Evolutionary conservation across 2,113 vertebrate genomes (phyloP).

Genomic region (Rhombomys opimus): DNA sequence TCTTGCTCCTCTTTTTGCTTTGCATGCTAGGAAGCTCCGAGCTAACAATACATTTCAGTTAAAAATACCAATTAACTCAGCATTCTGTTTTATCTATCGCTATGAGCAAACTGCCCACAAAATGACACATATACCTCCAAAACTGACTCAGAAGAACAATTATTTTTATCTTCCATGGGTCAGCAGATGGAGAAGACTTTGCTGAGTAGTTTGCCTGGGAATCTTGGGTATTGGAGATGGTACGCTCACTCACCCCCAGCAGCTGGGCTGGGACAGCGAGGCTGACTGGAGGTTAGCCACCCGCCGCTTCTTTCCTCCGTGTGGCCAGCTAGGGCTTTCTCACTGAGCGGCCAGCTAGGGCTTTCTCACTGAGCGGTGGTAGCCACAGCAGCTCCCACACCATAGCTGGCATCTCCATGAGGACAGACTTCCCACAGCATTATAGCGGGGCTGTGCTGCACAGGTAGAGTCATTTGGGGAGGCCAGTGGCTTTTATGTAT

Average conservation of each 20-base stretch:
- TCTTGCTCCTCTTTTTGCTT: conserved; percentile 28
- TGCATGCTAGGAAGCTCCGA: conserved; percentile 61
- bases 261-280: no score
- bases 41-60: background rate
- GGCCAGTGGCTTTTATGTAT: background rate
- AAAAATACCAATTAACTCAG: background rate
- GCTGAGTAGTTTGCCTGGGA: background rate
- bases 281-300: background rate
- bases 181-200: background rate
- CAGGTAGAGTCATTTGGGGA: background rate
- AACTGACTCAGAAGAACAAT: background rate
- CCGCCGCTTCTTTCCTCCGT: background rate
- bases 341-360: background rate
- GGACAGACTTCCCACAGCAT: background rate
- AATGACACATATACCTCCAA: background rate
- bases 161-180: conserved; percentile 53
- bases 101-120: conserved; percentile 7
- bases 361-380: background rate
- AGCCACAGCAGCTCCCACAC: accelerated
- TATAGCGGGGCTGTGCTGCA: background rate
- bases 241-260: background rate
- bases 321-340: background rate
- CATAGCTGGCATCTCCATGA: background rate
- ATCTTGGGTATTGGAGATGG: background rate
- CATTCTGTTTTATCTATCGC: background rate